Evolutionary conservation across 1,140 invertebrate species (phyloP), one percentile per base, ranked within the genome.

Genomic region (Drusus annulatus): DNA sequence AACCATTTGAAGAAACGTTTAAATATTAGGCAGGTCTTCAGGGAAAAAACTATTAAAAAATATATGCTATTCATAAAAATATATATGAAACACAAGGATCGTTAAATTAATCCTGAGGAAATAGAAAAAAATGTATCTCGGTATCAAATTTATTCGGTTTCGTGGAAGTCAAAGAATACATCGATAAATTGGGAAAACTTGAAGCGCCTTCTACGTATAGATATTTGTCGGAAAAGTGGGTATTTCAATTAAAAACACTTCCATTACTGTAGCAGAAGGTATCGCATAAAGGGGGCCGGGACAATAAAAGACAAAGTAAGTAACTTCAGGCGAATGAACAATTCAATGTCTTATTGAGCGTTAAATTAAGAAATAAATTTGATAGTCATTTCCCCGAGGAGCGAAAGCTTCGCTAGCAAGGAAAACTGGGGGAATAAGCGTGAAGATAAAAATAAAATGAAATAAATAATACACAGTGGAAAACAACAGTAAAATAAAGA

Each of bases 291-390:
- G 19, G n/a, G 19, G n/a, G n/a, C n/a, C 54, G 19, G 19, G 54
- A 19, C 28, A 63, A 16, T 19, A 25, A 68, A 23, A 52, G n/a
- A 45, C n/a, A 56, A 21, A 25, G 69, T 60, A 28, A 78, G 73
- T 81, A 71, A 51, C 45, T 23, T 17, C 60, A 15, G n/a, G 65
- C 21, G 65, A 69, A 69, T 69, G 31, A 19, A 45, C 65, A 69
- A 69, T 69, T 69, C 65, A n/a, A 17, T 19, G n/a, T 69, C 65
- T 45, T 69, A 69, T 69, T 69, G 65, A 69, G 65, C 31, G 65
- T 69, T 69, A 69, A 69, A 69, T 69, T 69, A 69, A 69, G 65
- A 69, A 69, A 69, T 69, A 69, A 69, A 69, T 69, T 69, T 36
- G 65, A 69, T 50, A 69, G 65, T 69, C 65, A 69, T 69, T 69